These are phyloP conservation scores for Phasia obesa DNA, from an alignment of 2,888 invertebrate genomes.

Conservation along the genomic window DNA sequence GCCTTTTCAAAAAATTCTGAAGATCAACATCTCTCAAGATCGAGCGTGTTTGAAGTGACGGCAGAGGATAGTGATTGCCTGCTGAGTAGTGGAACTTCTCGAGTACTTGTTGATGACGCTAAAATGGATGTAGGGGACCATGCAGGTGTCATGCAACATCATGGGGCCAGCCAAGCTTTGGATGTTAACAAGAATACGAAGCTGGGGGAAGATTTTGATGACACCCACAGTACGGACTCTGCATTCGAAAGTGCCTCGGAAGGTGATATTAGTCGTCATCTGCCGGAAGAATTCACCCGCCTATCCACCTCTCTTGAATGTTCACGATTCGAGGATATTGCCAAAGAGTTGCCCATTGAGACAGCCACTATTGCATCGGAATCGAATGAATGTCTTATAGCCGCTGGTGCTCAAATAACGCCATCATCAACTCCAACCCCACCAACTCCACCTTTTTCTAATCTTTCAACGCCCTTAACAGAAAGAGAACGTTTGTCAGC, in stretches of 20 bases:
- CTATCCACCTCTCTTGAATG: conserved; percentile 78
- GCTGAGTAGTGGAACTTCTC: conserved; percentile 65
- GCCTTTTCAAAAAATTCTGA: conserved; percentile 34
- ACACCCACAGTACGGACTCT: conserved; percentile 81
- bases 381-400: conserved; percentile 78
- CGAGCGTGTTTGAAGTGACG: conserved; percentile 77
- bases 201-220: conserved; percentile 79
- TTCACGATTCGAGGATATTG: conserved; percentile 77
- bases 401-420: conserved; percentile 72
- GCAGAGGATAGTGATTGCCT: conserved; percentile 78
- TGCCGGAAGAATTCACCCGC: conserved; percentile 80
- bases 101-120: conserved; percentile 45
- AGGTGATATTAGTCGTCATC: conserved; percentile 80
- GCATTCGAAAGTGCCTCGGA: conserved; percentile 82
- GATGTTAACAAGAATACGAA: conserved; percentile 80
- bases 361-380: conserved; percentile 81
- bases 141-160: conserved; percentile 61
- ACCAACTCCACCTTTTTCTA: conserved; percentile 63
- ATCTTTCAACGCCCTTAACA: conserved; percentile 58
- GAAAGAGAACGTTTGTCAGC: conserved; percentile 65
- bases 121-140: conserved; percentile 41
- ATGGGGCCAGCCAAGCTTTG: conserved; percentile 74
- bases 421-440: conserved; percentile 74
- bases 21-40: conserved; percentile 25
- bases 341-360: conserved; percentile 78